Evolutionary conservation across 1,140 invertebrate species (phyloP), one percentile per base, ranked within the genome.

Genomic region (Conus betulinus): DNA sequence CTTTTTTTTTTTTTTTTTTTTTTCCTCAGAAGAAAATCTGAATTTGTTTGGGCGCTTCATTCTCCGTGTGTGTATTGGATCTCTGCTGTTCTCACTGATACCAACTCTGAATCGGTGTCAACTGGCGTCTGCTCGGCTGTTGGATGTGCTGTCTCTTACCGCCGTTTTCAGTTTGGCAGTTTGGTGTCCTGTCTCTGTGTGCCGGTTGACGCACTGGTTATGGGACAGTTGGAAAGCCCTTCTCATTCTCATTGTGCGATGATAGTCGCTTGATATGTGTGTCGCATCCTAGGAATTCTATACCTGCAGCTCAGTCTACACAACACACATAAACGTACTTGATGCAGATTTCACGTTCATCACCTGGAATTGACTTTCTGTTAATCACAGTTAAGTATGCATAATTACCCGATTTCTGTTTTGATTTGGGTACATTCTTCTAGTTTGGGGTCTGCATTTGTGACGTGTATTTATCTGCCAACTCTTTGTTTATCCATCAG

Each of bases 31-130:
- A 71, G 8, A 23, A 71, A 71, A 71, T n/a, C 6, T 71, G 23
- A 20, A 23, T 71, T n/a, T 23, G 23, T 23, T 6, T 71, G 67
- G 67, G 67, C 67, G 67, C 67, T 71, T 71, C 23, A 71, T n/a
- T 71, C 6, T 71, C 67, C 57, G 67, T 71, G 13, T 71, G 11
- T 71, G 67, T 71, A 71, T 20, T 23, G 20, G 13, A 10, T 71
- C 67, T 71, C 67, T 71, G 67, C 67, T 71, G 67, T 20, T 71
- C 67, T 71, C 67, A 71, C 67, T 71, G 67, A 71, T 71, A 71
- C 67, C 3, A 71, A n/a, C 67, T n/a, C 17, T 20, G 67, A 71
- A 63, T 71, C 20, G 67, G 67, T 71, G 67, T 71, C 67, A 71
- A 71, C 67, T 71, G 67, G 11, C 20, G 6, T 71, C 67, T 71